Conservation (phyloP, 2,797 vertebrate species). For the Pitangus sulphuratus region DNA sequence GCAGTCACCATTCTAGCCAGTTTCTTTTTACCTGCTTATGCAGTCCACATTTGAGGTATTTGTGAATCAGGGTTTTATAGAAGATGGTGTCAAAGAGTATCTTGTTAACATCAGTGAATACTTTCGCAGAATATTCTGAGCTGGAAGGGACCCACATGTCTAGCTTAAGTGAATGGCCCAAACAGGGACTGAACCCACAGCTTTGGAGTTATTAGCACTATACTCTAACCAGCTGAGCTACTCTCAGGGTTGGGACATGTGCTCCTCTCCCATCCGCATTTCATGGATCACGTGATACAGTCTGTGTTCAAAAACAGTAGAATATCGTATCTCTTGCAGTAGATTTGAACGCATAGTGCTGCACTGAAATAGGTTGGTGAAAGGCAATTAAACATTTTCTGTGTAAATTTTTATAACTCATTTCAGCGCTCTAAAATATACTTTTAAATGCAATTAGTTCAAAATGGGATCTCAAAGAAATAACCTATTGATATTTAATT, state of each 20-base stretch:
- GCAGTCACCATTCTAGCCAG: fast-evolving
- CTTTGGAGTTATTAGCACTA: not conserved
- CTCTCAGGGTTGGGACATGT: not conserved
- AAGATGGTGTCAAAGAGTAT: not conserved
- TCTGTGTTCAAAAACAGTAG: not conserved
- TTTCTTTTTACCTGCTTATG: not conserved
- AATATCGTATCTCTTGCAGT: not conserved
- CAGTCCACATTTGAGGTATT: not conserved
- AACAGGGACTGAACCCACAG: not conserved
- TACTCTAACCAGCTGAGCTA: not conserved
- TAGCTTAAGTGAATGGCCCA: not conserved
- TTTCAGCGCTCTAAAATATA: not conserved
- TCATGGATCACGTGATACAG: not conserved
- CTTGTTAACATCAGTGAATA: not conserved
- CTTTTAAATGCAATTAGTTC: not conserved
- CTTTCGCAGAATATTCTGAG: not conserved
- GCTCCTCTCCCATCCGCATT: not conserved
- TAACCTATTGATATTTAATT: conserved; percentile 13
- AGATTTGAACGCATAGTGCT: not conserved
- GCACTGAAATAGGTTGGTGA: not conserved
- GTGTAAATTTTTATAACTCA: not conserved
- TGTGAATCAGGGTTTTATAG: not conserved
- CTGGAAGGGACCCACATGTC: not conserved
- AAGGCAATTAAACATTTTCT: not conserved
- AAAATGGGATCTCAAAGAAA: not conserved